Percentiles rank a stretch among this genome's conserved stretches.
These are phyloP conservation scores for Prionace glauca DNA, from an alignment of 2,797 vertebrate genomes.

Conservation along the genomic window DNA sequence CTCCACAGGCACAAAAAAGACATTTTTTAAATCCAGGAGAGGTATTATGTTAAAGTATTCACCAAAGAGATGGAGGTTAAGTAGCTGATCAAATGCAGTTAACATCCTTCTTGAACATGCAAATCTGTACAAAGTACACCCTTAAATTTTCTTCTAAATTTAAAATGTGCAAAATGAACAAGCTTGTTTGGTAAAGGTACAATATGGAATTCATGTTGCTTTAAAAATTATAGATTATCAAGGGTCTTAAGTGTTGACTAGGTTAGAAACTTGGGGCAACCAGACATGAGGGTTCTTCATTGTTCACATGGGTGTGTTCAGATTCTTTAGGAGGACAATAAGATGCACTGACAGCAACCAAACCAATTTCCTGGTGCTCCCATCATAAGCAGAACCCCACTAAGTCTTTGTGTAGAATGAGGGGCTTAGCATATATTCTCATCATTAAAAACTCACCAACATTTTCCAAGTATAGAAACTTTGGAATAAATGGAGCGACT, in stretches of 20 bases:
- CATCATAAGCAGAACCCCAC: no score
- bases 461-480: neutral
- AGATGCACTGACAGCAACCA: neutral
- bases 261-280: neutral
- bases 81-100: neutral
- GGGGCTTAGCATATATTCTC: no score
- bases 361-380: neutral
- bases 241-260: neutral
- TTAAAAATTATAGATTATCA: neutral
- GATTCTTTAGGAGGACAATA: neutral
- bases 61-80: neutral
- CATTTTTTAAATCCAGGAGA: neutral
- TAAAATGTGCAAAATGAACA: neutral
- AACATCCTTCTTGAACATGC: neutral
- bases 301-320: neutral
- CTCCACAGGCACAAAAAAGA: neutral
- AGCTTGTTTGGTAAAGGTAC: neutral
- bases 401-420: no score
- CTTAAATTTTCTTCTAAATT: neutral
- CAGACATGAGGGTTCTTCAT: neutral
- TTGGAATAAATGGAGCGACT: neutral
- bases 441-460: neutral
- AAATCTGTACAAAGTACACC: neutral
- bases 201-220: neutral
- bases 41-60: neutral